Evolutionary conservation across 2,113 vertebrate genomes (phyloP), one percentile per base, ranked within the genome.

Genomic region (Carassius gibelio): DNA sequence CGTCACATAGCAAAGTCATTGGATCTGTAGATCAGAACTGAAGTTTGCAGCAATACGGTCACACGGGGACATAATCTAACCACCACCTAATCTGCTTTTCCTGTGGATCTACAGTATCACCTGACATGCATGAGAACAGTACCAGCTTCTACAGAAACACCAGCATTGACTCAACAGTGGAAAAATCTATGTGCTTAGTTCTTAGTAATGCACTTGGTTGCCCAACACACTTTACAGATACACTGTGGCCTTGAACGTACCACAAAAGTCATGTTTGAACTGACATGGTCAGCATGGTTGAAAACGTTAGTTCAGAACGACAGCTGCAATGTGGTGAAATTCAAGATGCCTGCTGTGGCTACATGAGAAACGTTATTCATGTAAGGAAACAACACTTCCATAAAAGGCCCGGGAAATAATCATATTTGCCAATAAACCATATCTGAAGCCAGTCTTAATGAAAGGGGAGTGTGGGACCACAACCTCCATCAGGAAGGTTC

Each of bases 351-450:
- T 26, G 23, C 15, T 19, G 50, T 76, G 45, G 74, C 52, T 50
- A 13, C 23, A 50, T 0, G 11, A 68, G 61, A 78, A 81, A 84
- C 55, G 21, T 55, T 59, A 45, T 57, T 64, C 48, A 69, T 81
- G 71, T 81, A 81, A 76, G 50, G 36, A 87, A 83, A 75, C 57
- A 34, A 42, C 26, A 50, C 50, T 38, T 2, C 59, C 2, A 15
- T 71, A 34, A 38, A 82, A 34, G 14, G 52, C 38, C 74, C 1
- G 38, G 26, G 74, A 81, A 38, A 36, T 55, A 11, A 75, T 17
- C 59, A 88, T 26, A 45, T 61, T 55, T 55, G n/a, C 55, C 57
- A 85, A 82, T 57, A 34, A 42, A 61, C 13, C 75, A 26, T 64
- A 19, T 72, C 38, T 52, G 15, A 48, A 21, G 14, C 62, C 17